Evolutionary conservation across 2,888 invertebrate species (phyloP).

Genomic region (Hemistola chrysoprasaria): DNA sequence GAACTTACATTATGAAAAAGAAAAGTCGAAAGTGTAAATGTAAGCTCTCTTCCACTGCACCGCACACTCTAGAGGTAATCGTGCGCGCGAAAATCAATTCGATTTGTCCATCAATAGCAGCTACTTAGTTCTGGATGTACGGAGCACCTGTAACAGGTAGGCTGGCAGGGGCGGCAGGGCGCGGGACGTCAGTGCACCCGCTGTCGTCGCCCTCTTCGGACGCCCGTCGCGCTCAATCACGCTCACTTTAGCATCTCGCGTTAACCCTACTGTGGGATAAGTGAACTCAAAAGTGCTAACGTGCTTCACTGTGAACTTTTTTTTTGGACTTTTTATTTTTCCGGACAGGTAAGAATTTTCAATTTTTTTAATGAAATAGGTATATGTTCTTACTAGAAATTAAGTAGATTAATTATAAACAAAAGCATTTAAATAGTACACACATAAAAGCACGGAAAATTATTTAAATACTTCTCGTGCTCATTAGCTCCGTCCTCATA

Average conservation of each 20-base stretch:
- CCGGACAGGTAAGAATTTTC: neutral
- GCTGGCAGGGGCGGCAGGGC: slow-evolving; percentile 49
- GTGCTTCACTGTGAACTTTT: slow-evolving; percentile 14
- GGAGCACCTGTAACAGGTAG: slow-evolving; percentile 75
- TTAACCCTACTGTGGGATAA: slow-evolving; percentile 44
- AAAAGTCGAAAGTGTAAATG: no score
- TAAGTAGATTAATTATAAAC: slow-evolving; percentile 3
- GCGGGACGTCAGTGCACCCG: slow-evolving; percentile 68
- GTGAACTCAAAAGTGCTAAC: slow-evolving; percentile 17
- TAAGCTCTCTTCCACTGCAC: neutral
- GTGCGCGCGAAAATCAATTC: slow-evolving; percentile 65
- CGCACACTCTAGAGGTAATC: slow-evolving; percentile 33
- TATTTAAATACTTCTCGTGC: slow-evolving; percentile 17
- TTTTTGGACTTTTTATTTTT: slow-evolving; percentile 1
- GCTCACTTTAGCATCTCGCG: slow-evolving; percentile 37
- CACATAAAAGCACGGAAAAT: slow-evolving; percentile 8
- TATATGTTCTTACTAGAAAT: no score
- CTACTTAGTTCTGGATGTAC: slow-evolving; percentile 69
- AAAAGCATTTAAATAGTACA: slow-evolving; percentile 1
- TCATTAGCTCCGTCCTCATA: slow-evolving; percentile 16
- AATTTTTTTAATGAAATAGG: neutral
- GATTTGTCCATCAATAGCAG: slow-evolving; percentile 74
- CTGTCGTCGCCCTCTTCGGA: slow-evolving; percentile 50
- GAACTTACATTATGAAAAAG: no score
- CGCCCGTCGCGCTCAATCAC: slow-evolving; percentile 48